Base-by-base conservation (phyloP, 2,797 vertebrate genomes). In the Odontamblyopus rebecca region DNA sequence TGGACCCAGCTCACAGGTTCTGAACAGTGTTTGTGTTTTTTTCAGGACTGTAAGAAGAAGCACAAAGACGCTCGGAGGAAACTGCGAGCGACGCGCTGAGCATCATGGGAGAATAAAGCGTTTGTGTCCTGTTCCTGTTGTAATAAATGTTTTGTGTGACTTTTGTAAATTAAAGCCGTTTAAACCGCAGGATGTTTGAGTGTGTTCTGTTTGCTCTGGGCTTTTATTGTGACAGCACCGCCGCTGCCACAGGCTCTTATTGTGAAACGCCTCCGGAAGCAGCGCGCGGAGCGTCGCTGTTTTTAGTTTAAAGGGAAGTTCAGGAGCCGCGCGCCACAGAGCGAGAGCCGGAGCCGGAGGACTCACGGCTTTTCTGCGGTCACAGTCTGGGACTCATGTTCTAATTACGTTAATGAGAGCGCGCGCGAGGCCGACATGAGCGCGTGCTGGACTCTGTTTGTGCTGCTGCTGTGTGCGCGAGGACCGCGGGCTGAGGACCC, bases 41-140 rank as follows among this genome's bases (percentile, higher is more conserved):
- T 16, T 1, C 81, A 91, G 90, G 90, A 91, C 51, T 90, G 80
- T 63, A 83, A 83, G 35, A 94, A 93, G 82, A 94, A 92, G 72
- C 94, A 95, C 87, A 92, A 83, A 71, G 91, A 93, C 0, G 94
- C 94, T 30, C 82, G 81, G 35, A 91, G 88, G 80, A 91, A 87
- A n/a, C 67, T 89, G 19, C 90, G 77, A 51, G 54, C 77, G 35
- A 92, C 82, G 74, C 88, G 73, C 77, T 93, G 87, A 92, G 65
- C 56, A 82, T 75, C 70, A 18, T 74, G 79, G 76, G 80, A 82
- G n/a, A 51, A 23, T 30, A 7, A 1, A 15, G 4, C 16, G 35
- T 18, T 44, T 23, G 0, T 63, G 61, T 38, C 11, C 32, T 19
- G 15, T 61, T 48, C 1, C 1, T 48, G 44, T 44, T 44, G 5